Evolutionary conservation across 2,888 invertebrate genomes (phyloP).

Genomic region (Apocheima hispidaria): DNA sequence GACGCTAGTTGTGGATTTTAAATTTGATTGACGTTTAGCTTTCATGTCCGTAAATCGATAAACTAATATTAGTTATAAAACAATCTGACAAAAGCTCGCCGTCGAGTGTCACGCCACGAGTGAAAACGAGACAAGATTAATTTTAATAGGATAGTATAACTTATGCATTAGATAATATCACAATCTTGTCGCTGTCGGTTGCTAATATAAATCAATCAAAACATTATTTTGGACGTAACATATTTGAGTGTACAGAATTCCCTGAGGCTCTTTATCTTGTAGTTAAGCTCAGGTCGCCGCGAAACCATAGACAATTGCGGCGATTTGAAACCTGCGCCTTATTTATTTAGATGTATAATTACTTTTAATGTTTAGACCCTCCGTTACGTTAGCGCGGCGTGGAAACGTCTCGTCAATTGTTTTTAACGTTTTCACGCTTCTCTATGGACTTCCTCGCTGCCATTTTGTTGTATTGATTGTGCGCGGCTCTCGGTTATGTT

Average conservation of each 20-base stretch:
- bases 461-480: background rate
- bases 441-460: conserved; percentile 12
- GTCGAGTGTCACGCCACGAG: too few species aligned
- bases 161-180: background rate
- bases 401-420: conserved; percentile 13
- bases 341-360: conserved; percentile 70
- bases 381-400: conserved; percentile 37
- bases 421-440: conserved; percentile 20
- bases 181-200: background rate
- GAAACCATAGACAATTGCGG: conserved; percentile 34
- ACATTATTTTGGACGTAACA: background rate
- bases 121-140: too few species aligned
- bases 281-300: conserved; percentile 42
- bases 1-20: too few species aligned
- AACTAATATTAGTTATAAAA: too few species aligned
- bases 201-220: background rate
- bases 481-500: background rate
- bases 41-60: too few species aligned
- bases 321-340: conserved; percentile 49
- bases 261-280: conserved; percentile 48
- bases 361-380: conserved; percentile 52
- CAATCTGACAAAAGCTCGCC: too few species aligned
- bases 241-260: conserved; percentile 39
- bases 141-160: too few species aligned
- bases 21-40: too few species aligned